phyloP scores from a whole-genome alignment of 2,113 vertebrate species.

The Lonchura striata region DNA sequence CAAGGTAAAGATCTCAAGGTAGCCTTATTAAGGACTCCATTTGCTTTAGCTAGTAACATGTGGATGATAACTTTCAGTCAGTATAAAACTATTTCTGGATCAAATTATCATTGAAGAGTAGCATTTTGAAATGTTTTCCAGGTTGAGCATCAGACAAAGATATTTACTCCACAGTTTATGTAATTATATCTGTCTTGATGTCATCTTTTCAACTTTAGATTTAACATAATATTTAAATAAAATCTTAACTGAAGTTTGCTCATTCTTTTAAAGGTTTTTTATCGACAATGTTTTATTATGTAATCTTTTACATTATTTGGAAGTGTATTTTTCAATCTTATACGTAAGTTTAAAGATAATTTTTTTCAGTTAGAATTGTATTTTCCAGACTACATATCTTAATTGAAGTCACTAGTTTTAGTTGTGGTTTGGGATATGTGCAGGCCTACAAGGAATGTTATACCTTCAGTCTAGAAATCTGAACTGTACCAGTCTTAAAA shows the following conservation, averaged over 20 bases:
- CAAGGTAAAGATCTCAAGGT: not conserved
- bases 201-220: not conserved
- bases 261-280: not conserved
- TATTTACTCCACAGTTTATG: not conserved
- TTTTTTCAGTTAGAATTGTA: not conserved
- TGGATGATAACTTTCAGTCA: not conserved
- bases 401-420: not conserved
- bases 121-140: not conserved
- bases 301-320: not conserved
- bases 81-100: not conserved
- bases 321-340: not conserved
- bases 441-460: not conserved
- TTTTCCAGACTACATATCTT: not conserved
- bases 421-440: not conserved
- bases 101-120: not conserved
- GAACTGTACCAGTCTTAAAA: not conserved
- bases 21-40: not conserved
- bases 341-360: not conserved
- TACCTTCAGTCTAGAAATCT: not conserved
- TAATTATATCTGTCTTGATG: not conserved
- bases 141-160: not conserved
- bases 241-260: not conserved
- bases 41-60: not conserved
- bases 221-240: not conserved
- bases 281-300: not conserved